Evolutionary conservation across 2,888 invertebrate genomes (phyloP), one percentile per base, ranked within the genome.

Genomic region (Hermodice carunculata): DNA sequence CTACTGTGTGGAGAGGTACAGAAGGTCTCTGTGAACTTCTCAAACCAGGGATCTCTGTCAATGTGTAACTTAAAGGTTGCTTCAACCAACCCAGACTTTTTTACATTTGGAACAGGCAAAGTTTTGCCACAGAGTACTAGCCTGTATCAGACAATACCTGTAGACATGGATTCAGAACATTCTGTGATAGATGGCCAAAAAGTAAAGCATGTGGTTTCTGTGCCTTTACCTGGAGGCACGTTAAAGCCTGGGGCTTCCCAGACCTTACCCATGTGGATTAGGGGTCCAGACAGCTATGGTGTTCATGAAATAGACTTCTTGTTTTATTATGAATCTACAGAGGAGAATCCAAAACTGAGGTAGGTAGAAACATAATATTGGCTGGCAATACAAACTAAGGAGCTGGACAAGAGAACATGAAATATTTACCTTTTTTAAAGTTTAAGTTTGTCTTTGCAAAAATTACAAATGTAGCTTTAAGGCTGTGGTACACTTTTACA

Each of bases 1-100:
- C 89, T 93, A 81, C 86, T 94, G 56, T 90, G 91, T 77, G 93
- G 93, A 3, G 93, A 94, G 86, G 88, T 94, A 73, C 90, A 91
- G 74, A 89, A 88, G 57, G 87, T 93, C 17, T 89, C 89, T 56
- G 88, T 94, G 22, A 90, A 91, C 74, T 88, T 94, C 60, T 89
- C 90, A 32, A 93, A 93, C 14, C 65, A 57, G 89, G 90, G 67
- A 22, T 88, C 90, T 28, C 87, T 92, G 81, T 88, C 82, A 1
- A 64, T 86, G 37, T 76, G 75, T 46, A 78, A 76, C 64, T 76
- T 86, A 8, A 75, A 78, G 57, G 84, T 94, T 63, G 91, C 91
- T 0, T 91, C 92, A 11, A 91, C 91, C 0, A 90, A 90, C 75
- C 92, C 93, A 0, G 90, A 91, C 76, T 89, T 92, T 68, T 87